Evolutionary conservation across 2,797 vertebrate genomes (phyloP), one percentile per base, ranked within the genome.

Genomic region (Phyllotis vaccarum): DNA sequence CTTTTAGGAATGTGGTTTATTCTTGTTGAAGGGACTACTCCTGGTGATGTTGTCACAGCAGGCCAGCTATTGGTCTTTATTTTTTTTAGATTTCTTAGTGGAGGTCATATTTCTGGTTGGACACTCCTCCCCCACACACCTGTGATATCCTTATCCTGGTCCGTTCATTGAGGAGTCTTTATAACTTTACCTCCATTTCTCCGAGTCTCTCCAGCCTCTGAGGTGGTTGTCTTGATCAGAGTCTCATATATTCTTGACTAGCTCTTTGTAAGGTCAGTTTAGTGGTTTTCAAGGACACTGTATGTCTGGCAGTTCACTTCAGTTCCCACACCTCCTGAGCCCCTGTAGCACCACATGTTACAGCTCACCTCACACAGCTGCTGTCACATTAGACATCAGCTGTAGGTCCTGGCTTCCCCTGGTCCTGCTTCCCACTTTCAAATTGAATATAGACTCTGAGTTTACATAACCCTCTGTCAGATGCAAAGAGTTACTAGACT

Each of bases 1-100:
- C 2, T 43, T 90, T 31, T 68, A 27, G 68, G 19, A 19, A 0
- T 29, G 3, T 24, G 27, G 49, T 31, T 29, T 78, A 1, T 70
- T 12, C 40, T 43, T 9, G 2, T 68, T 2, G 34, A 34, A 64
- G 29, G 34, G 14, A 52, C 17, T 29, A 58, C 37, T 75, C 68
- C 82, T 58, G 68, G 14, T 17, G 79, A 12, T 29, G 54, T n/a
- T 80, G 24, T 62, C 19, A 49, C 43, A 43, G 34, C 24, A 91
- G 40, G 16, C 13, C 13, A n/a, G 16, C 62, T 29, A 43, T 7
- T 34, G 60, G 49, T 52, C 70, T 87, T 37, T 89, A 37, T 24
- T 7, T 83, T 37, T 89, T 93, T 93, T 78, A 24, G 9, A 34
- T 86, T 74, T 93, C 89, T 90, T n/a, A 56, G 62, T n/a, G 7